These are phyloP conservation scores for Xenops minutus DNA, from an alignment of 2,797 vertebrate species.

Conservation along the genomic window DNA sequence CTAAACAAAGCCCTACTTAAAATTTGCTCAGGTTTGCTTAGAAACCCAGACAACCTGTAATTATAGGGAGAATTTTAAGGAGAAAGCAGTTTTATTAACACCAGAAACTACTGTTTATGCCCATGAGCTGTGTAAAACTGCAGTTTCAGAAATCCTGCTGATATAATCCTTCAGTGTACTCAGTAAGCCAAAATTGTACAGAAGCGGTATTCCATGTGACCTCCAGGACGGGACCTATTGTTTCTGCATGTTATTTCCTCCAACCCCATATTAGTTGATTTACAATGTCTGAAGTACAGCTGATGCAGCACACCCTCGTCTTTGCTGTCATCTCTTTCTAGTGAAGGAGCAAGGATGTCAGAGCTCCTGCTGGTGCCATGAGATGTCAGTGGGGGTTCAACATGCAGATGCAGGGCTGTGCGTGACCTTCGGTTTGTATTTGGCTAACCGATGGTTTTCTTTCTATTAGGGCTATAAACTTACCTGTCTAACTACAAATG, in stretches of 20 bases:
- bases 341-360: neutral
- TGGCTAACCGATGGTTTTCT: neutral
- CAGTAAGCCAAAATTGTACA: neutral
- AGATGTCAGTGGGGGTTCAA: neutral
- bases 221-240: neutral
- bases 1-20: slow-evolving; percentile 61
- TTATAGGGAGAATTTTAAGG: slow-evolving; percentile 48
- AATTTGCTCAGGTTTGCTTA: slow-evolving; percentile 52
- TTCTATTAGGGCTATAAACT: neutral
- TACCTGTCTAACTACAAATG: neutral
- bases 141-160: slow-evolving; percentile 43
- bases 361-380: neutral
- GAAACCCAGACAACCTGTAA: slow-evolving; percentile 37
- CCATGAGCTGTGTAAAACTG: slow-evolving; percentile 25
- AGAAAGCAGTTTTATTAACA: slow-evolving; percentile 54
- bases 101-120: slow-evolving; percentile 54
- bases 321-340: neutral
- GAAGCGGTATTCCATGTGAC: neutral
- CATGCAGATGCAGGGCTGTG: neutral
- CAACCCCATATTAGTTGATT: neutral
- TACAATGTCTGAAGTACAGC: neutral
- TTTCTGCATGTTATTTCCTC: neutral
- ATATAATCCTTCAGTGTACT: slow-evolving; percentile 7
- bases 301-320: neutral
- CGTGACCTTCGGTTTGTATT: neutral